phyloP scores from a whole-genome alignment of 1,140 invertebrate genomes.

The Leguminivora glycinivorella region DNA sequence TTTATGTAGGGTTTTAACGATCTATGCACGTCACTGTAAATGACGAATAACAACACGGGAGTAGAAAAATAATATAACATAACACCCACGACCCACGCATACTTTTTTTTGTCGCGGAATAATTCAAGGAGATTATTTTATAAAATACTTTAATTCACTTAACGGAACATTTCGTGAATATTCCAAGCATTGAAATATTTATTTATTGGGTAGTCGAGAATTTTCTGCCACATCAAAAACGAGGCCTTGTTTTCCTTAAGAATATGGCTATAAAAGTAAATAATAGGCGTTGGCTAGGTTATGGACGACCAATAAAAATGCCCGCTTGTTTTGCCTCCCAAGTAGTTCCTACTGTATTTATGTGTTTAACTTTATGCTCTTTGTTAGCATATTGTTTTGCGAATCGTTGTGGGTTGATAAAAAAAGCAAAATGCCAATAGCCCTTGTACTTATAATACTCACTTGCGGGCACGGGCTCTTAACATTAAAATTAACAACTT shows the following conservation, averaged over 20 bases:
- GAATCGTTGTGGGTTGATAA: neutral
- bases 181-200: conserved; percentile 18
- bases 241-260: conserved; percentile 13
- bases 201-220: neutral
- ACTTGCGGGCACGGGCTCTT: neutral
- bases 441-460: neutral
- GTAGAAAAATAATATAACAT: too few relatives aligned
- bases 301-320: conserved; percentile 21
- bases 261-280: conserved; percentile 27
- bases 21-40: too few relatives aligned
- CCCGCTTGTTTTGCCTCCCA: conserved; percentile 19
- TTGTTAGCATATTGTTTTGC: neutral
- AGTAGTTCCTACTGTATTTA: neutral
- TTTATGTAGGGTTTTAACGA: too few relatives aligned
- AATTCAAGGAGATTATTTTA: too few relatives aligned
- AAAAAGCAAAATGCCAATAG: neutral
- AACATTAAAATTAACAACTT: too few relatives aligned
- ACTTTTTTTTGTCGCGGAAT: too few relatives aligned
- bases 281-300: conserved; percentile 25
- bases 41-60: too few relatives aligned
- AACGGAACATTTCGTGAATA: neutral
- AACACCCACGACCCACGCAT: too few relatives aligned
- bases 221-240: conserved; percentile 12
- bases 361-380: neutral
- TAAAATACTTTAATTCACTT: neutral